Conservation (phyloP, 2,797 vertebrate species). For the Nyctibius grandis region DNA sequence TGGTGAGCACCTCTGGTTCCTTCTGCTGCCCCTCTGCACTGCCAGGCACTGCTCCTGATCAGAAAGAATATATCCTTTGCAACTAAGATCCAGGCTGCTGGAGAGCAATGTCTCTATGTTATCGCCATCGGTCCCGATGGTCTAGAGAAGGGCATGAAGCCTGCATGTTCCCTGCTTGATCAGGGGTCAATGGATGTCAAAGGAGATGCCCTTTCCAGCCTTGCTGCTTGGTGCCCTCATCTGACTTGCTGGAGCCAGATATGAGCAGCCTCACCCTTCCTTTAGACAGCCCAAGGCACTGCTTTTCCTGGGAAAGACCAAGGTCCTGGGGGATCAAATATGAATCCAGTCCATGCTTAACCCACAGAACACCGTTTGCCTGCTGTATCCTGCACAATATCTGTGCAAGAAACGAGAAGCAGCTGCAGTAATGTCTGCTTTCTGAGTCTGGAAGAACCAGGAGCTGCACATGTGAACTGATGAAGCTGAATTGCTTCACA, state of each 20-base stretch:
- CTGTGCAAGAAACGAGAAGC: background rate
- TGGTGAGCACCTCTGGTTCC: background rate
- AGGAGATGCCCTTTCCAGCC: background rate
- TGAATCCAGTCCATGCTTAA: background rate
- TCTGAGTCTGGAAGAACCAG: background rate
- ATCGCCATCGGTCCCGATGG: background rate
- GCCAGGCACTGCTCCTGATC: background rate
- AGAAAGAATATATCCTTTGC: background rate
- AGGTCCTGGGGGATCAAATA: background rate
- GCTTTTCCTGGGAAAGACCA: background rate
- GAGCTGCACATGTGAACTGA: background rate
- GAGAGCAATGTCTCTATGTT: background rate
- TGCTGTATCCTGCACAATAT: background rate
- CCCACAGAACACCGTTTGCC: background rate
- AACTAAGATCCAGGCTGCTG: background rate
- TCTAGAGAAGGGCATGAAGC: background rate
- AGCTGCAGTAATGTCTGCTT: background rate
- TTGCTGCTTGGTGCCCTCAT: background rate
- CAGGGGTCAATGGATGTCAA: background rate
- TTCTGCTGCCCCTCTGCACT: background rate
- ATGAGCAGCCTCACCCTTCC: background rate
- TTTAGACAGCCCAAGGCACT: background rate
- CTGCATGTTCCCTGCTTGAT: background rate
- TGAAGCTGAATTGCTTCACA: background rate
- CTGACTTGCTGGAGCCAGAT: background rate